Evolutionary conservation across 2,888 invertebrate genomes (phyloP), one percentile per base, ranked within the genome.

Genomic region (Bedellia somnulentella): DNA sequence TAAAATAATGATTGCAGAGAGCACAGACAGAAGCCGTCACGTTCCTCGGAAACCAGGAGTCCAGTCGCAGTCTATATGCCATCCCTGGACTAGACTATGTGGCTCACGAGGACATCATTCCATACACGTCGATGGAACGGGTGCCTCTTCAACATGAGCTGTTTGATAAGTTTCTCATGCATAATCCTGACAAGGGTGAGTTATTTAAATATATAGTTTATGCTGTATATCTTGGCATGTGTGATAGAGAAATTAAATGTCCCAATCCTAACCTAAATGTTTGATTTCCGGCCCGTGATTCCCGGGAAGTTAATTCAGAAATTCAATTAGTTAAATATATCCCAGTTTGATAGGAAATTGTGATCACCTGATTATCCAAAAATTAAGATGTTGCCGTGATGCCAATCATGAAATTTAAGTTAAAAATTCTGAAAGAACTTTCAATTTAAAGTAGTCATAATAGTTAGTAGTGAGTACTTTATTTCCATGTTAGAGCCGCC

Each of bases 1-100:
- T n/a, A n/a, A n/a, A n/a, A n/a, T n/a, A n/a, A 18, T 23, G 13
- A 14, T 46, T 63, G 15, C 63, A 93, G 95, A 82, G 96, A 47
- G 95, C 97, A n/a, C 97, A 96, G 71, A 93, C 96, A 3, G 96
- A 97, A 73, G 93, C 96, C 4, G 97, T 97, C 1, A 97, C 97
- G 1, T 97, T 98, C 64, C 78, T 98, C 29, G 95, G 96, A 11
- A 95, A 93, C 61, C 95, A 95, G 60, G 95, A 96, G 56, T 93
- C 93, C 10, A 93, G 92, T 48, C 82, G 95, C 34, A 95, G 94
- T 51, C 70, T 97, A 17, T 97, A 97, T 60, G 95, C 96, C 1
- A 95, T 97, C 49, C 96, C 96, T 5, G 98, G 98, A 0, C 67
- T 99, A 38, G 98, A 99, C 73, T 99, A 98, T 60, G 97, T 98